phyloP scores from a whole-genome alignment of 2,888 invertebrate species.

The Coronaproctus castanopsis region DNA sequence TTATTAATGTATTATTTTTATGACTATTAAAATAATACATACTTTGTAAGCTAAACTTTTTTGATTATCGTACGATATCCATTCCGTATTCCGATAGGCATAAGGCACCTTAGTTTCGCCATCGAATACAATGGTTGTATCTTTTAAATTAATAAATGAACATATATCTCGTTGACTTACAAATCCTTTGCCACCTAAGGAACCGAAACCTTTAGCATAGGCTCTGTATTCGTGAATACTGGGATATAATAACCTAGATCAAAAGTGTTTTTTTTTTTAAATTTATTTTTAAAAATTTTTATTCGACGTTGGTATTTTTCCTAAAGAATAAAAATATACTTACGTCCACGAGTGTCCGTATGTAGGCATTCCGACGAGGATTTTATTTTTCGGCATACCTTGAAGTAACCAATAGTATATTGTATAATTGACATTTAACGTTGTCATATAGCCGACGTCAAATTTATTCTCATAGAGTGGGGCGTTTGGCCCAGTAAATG shows the following conservation, averaged over 20 bases:
- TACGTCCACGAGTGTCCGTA: conserved; percentile 63
- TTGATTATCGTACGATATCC: conserved; percentile 64
- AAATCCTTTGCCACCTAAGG: conserved; percentile 47
- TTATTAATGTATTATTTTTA: too few species aligned
- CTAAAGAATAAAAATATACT: conserved; percentile 18
- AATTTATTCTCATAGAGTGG: conserved; percentile 42
- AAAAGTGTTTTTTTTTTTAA: conserved; percentile 15
- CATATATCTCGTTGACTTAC: conserved; percentile 49
- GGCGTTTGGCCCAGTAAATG: conserved; percentile 64
- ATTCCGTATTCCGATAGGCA: conserved; percentile 43
- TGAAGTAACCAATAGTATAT: conserved; percentile 51
- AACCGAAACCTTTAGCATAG: conserved; percentile 40
- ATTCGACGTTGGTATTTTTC: background rate
- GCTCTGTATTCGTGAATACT: conserved; percentile 20
- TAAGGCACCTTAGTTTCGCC: conserved; percentile 54
- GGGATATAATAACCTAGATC: conserved; percentile 39
- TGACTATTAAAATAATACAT: too few species aligned
- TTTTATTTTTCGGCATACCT: conserved; percentile 55
- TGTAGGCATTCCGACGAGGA: conserved; percentile 68
- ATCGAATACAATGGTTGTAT: conserved; percentile 40
- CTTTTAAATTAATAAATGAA: conserved; percentile 35
- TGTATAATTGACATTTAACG: conserved; percentile 63
- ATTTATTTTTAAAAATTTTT: background rate
- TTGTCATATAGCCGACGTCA: conserved; percentile 40
- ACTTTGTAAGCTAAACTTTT: conserved; percentile 49